Evolutionary conservation across 1,140 invertebrate genomes (phyloP), one percentile per base, ranked within the genome.

Genomic region (Drosophila kurseongensis): DNA sequence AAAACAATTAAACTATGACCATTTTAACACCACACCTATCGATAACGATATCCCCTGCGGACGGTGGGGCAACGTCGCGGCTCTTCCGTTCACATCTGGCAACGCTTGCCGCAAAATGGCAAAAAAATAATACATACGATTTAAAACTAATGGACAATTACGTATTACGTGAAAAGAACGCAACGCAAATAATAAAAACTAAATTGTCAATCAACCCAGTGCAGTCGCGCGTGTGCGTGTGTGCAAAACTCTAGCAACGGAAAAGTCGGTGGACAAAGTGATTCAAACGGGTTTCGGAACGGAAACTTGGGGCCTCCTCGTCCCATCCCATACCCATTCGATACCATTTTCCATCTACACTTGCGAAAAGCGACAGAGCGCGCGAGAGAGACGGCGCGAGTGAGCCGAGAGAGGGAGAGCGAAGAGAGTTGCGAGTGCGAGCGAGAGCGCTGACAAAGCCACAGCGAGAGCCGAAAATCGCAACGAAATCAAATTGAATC

Each of bases 131-230:
- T 86, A 83, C 84, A 89, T 86, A 86, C 83, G 80, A 83, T 88
- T 89, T 83, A 79, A 78, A 83, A 80, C 75, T 88, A 83, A 77
- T 78, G 83, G 69, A 88, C 84, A 89, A 89, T 86, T 86, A 86
- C 82, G 82, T 86, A 88, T 88, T 88, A 88, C 76, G 83, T 88
- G 83, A 89, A 88, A 88, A 86, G 71, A 86, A 88, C 80, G 79
- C 83, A 75, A 58, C 65, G 50, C 67, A 77, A 79, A 66, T 89
- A 69, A 76, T 74, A 48, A 79, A 73, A 83, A 69, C 66, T 51
- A 61, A 51, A 61, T 54, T 54, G 45, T 29, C 54, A 59, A 68
- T 45, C 63, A 57, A 52, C 45, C 61, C 51, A 76, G 61, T 62
- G 67, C 54, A 73, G 68, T 48, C 59, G 52, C 63, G 36, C 68